These are phyloP conservation scores for Microplitis mediator DNA, from an alignment of 1,140 invertebrate species.

Conservation along the genomic window DNA sequence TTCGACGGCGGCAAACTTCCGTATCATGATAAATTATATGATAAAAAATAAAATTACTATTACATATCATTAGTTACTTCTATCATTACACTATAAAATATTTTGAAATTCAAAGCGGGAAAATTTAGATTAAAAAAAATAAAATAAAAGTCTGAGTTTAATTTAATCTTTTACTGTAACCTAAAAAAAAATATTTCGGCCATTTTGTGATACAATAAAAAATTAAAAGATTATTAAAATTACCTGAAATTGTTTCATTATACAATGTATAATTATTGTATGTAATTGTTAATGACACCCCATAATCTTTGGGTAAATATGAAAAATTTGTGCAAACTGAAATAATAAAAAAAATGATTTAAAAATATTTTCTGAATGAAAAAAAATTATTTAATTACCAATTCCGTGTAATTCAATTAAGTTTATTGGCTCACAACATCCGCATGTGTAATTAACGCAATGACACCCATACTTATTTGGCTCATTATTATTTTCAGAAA, in stretches of 20 bases:
- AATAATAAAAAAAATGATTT: conserved; percentile 15
- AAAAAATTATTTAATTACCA: conserved; percentile 4
- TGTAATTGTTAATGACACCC: conserved; percentile 47
- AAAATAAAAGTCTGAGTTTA: too few relatives aligned
- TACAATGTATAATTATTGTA: conserved; percentile 41
- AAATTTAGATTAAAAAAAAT: too few relatives aligned
- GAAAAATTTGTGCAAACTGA: conserved; percentile 47
- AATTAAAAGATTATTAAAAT: conserved; percentile 1
- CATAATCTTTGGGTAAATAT: conserved; percentile 48
- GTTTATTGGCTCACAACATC: conserved; percentile 27
- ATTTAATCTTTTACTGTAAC: too few relatives aligned
- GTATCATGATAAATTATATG: too few relatives aligned
- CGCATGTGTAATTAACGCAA: conserved; percentile 24
- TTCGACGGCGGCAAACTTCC: too few relatives aligned
- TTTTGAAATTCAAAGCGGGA: too few relatives aligned
- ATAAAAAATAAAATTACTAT: too few relatives aligned
- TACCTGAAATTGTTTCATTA: conserved; percentile 53
- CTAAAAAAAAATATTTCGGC: too few relatives aligned
- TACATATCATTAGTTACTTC: too few relatives aligned
- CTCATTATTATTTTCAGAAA: too few relatives aligned
- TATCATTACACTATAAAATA: too few relatives aligned
- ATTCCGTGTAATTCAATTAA: conserved; percentile 18
- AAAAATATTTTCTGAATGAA: background rate
- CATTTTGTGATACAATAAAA: background rate
- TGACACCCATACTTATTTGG: background rate